Evolutionary conservation across 2,113 vertebrate genomes (phyloP).

Genomic region (Eptesicus fuscus): DNA sequence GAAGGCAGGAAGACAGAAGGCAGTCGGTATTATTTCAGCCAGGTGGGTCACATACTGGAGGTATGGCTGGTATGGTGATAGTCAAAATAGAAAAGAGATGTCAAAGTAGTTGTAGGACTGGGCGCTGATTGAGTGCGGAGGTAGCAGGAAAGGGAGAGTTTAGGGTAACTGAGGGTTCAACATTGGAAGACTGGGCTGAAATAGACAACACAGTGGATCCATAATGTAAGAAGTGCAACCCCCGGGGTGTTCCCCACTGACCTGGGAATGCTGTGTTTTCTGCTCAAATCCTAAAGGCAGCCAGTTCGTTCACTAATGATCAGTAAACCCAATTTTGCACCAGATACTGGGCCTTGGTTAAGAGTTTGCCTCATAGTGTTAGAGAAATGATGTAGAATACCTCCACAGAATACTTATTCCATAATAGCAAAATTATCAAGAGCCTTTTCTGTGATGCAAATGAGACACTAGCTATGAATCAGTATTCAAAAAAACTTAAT

Average conservation of each 20-base stretch:
- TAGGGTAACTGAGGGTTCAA: background rate
- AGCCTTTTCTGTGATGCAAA: conserved; percentile 23
- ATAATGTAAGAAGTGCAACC: too few relatives aligned
- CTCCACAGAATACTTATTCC: background rate
- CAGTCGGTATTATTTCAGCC: background rate
- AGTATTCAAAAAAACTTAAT: conserved; percentile 52
- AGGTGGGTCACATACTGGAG: background rate
- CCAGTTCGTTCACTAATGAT: background rate
- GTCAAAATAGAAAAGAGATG: background rate
- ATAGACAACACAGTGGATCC: background rate
- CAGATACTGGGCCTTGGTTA: background rate
- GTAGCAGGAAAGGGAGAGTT: background rate
- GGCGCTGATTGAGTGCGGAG: background rate
- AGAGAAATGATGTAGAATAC: background rate
- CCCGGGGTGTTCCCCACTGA: background rate
- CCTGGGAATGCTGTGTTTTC: background rate
- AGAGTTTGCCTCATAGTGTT: background rate
- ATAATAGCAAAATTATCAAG: conserved; percentile 21
- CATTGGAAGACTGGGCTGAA: too few relatives aligned
- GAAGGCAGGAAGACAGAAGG: background rate
- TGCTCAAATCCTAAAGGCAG: background rate
- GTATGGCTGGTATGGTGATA: background rate
- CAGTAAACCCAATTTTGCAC: background rate
- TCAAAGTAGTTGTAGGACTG: background rate
- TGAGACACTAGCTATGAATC: conserved; percentile 45